Conservation (phyloP, 1,140 invertebrate species). For the Drosophila fuyamai region DNA sequence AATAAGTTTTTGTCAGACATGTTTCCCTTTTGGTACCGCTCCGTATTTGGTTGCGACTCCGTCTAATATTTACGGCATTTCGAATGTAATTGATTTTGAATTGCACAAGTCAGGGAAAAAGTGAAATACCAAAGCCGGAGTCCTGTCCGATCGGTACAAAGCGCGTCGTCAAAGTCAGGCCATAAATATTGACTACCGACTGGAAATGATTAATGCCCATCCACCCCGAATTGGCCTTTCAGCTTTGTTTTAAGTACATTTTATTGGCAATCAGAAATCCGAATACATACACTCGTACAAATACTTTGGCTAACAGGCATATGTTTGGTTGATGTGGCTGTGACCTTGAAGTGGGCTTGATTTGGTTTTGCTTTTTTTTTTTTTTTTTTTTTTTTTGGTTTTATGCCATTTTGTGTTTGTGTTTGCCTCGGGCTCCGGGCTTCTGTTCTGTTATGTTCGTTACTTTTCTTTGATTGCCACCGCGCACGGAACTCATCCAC, state of each 20-base stretch:
- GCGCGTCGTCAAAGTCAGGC: constrained; percentile 46
- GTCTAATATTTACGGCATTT: constrained; percentile 62
- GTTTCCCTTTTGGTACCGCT: constrained; percentile 46
- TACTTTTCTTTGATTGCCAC: constrained; percentile 75
- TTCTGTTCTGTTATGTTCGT: constrained; percentile 52
- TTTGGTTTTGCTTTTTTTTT: constrained; percentile 61
- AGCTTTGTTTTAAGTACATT: constrained; percentile 70
- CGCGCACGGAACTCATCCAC: constrained; percentile 69
- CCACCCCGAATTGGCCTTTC: constrained; percentile 30
- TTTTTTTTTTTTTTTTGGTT: constrained; percentile 42
- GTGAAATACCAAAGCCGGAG: background rate
- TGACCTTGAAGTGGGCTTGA: constrained; percentile 75
- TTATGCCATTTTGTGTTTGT: constrained; percentile 71
- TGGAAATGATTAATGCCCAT: constrained; percentile 70
- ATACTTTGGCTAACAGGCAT: constrained; percentile 13
- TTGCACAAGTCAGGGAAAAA: constrained; percentile 29
- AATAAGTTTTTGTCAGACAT: constrained; percentile 34
- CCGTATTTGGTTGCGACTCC: constrained; percentile 62
- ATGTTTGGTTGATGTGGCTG: constrained; percentile 25
- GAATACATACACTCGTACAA: constrained; percentile 18
- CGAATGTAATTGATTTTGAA: constrained; percentile 69
- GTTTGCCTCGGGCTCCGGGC: constrained; percentile 20
- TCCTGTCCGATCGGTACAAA: constrained; percentile 28
- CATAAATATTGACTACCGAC: constrained; percentile 77
- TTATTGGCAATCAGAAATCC: constrained; percentile 52